Percentiles rank a stretch among this genome's conserved stretches.
Conservation (phyloP, 1,140 invertebrate species). For the Drosophila micromelanica region DNA sequence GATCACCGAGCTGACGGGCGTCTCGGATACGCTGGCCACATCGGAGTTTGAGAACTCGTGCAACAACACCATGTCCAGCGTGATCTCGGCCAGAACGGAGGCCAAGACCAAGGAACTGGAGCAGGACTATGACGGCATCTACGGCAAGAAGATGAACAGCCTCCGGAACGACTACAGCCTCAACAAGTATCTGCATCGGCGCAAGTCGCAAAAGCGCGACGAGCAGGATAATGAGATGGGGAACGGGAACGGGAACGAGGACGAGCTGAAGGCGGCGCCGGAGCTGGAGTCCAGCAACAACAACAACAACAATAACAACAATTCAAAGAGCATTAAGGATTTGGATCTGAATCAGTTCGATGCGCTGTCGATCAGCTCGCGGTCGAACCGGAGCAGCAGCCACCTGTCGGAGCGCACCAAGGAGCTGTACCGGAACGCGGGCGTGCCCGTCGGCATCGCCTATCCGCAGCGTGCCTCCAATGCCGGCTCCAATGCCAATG, state of each 20-base stretch:
- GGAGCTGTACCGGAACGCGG: slow-evolving; percentile 79
- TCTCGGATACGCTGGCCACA: slow-evolving; percentile 60
- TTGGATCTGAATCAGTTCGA: slow-evolving; percentile 76
- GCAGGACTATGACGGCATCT: slow-evolving; percentile 67
- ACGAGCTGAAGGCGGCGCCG: slow-evolving; percentile 24
- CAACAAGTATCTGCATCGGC: slow-evolving; percentile 79
- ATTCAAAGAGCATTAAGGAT: slow-evolving; percentile 58
- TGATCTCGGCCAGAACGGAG: slow-evolving; percentile 55
- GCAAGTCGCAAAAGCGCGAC: slow-evolving; percentile 61
- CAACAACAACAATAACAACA: slow-evolving; percentile 53
- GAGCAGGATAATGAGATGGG: slow-evolving; percentile 10
- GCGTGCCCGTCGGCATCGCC: slow-evolving; percentile 78
- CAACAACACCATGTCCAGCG: slow-evolving; percentile 73
- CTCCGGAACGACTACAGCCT: slow-evolving; percentile 78
- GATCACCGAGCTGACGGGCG: slow-evolving; percentile 76
- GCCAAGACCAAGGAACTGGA: slow-evolving; percentile 22
- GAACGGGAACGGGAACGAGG: not conserved
- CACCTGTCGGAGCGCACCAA: slow-evolving; percentile 81
- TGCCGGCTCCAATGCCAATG: slow-evolving; percentile 23
- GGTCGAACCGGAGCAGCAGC: slow-evolving; percentile 77
- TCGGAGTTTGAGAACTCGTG: slow-evolving; percentile 75
- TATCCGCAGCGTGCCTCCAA: slow-evolving; percentile 71
- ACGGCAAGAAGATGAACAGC: slow-evolving; percentile 76
- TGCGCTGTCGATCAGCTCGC: slow-evolving; percentile 75
- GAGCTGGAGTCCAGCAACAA: slow-evolving; percentile 51